phyloP scores from a whole-genome alignment of 2,113 vertebrate genomes.

The Balaeniceps rex region DNA sequence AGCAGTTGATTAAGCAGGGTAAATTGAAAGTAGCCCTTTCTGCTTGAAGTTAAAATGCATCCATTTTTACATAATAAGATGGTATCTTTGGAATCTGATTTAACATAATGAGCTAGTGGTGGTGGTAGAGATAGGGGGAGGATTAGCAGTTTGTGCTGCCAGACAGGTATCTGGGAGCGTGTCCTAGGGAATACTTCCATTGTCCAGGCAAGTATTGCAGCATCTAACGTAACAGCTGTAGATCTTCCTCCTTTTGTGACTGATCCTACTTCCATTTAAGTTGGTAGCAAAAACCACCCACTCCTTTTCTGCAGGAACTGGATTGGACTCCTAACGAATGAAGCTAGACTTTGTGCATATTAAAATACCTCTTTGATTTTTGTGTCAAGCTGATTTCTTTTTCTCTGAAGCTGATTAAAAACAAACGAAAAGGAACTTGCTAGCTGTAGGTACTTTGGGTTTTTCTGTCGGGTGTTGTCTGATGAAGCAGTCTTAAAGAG shows the following conservation, averaged over 20 bases:
- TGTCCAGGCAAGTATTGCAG: slow-evolving; percentile 17
- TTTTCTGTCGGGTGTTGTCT: not conserved
- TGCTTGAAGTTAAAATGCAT: not conserved
- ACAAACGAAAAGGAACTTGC: slow-evolving; percentile 4
- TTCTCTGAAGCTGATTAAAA: slow-evolving; percentile 12
- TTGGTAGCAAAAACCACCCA: slow-evolving; percentile 1
- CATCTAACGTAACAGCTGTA: slow-evolving; percentile 38
- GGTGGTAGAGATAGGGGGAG: not conserved
- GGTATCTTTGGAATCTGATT: not conserved
- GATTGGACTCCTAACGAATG: slow-evolving; percentile 3
- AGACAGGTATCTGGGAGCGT: not conserved
- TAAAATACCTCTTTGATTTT: slow-evolving; percentile 31
- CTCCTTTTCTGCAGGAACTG: slow-evolving; percentile 13
- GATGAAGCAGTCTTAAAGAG: not conserved
- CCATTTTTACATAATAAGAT: not conserved
- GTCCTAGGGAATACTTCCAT: slow-evolving; percentile 50
- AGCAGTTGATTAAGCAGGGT: not conserved
- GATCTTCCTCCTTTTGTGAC: slow-evolving; percentile 19
- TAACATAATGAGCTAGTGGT: not conserved
- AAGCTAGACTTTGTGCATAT: slow-evolving; percentile 20
- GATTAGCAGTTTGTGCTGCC: slow-evolving; percentile 29
- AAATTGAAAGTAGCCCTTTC: not conserved
- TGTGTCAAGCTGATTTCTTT: not conserved
- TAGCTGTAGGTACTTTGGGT: not conserved
- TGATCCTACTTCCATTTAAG: slow-evolving; percentile 11